Conservation (phyloP, 2,113 vertebrate species). For the Cyprinodon variegatus region DNA sequence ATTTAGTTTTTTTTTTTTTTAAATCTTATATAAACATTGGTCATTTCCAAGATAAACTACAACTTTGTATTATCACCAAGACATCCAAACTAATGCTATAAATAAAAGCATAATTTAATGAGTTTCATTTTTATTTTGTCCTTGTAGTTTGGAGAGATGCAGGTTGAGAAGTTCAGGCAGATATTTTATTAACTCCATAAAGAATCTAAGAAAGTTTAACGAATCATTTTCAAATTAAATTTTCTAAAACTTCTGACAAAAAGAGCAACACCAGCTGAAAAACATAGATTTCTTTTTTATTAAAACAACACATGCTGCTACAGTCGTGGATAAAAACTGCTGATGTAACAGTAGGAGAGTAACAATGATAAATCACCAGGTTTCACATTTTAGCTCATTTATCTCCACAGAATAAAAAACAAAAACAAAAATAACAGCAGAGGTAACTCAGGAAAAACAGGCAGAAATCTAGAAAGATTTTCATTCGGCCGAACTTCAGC, state of each 20-base stretch:
- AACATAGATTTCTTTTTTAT: conserved; percentile 67
- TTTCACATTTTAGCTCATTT: conserved; percentile 12
- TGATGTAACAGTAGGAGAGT: conserved; percentile 39
- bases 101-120: no score
- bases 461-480: neutral
- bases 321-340: conserved; percentile 59
- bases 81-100: no score
- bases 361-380: conserved; percentile 14
- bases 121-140: no score
- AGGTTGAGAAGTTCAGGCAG: no score
- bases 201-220: no score
- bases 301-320: conserved; percentile 74
- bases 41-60: no score
- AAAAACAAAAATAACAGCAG: neutral
- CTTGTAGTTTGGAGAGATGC: no score
- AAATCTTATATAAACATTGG: no score
- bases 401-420: conserved; percentile 47
- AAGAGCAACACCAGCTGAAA: conserved; percentile 19
- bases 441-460: neutral
- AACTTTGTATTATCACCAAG: no score
- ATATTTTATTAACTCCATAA: no score
- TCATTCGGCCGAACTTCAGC: neutral
- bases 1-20: no score
- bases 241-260: neutral
- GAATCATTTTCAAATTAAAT: neutral